phyloP scores from a whole-genome alignment of 2,113 vertebrate species.

The Ictidomys tridecemlineatus region DNA sequence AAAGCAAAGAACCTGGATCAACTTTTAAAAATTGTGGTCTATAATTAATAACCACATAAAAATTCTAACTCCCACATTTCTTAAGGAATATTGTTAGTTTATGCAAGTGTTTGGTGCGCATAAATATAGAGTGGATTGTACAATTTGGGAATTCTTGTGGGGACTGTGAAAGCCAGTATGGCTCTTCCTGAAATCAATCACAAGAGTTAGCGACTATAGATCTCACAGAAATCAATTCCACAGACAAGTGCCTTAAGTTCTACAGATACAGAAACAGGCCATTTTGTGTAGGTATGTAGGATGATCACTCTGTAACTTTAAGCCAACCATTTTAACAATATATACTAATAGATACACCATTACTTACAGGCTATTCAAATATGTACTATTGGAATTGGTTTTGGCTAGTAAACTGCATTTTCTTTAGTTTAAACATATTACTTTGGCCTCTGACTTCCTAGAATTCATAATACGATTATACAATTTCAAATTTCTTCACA shows the following conservation, averaged over 20 bases:
- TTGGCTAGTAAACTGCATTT: background rate
- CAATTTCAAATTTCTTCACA: background rate
- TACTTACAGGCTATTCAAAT: background rate
- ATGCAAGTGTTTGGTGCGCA: background rate
- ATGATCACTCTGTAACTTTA: background rate
- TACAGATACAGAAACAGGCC: background rate
- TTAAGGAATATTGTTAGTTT: background rate
- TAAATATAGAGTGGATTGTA: background rate
- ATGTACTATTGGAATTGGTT: background rate
- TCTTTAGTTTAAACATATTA: background rate
- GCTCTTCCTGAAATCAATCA: background rate
- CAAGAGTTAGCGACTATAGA: background rate
- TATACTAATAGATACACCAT: background rate
- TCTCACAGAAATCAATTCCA: background rate
- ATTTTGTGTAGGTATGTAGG: background rate
- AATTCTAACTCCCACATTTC: background rate
- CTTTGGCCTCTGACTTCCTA: background rate
- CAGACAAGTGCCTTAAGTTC: background rate
- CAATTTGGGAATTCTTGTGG: fast-evolving
- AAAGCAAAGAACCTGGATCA: background rate
- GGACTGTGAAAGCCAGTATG: background rate
- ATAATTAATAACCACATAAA: background rate
- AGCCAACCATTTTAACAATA: background rate
- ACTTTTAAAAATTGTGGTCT: background rate
- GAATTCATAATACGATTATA: background rate